Base-by-base conservation (phyloP, 2,797 vertebrate species). In the Channallabes apus region DNA sequence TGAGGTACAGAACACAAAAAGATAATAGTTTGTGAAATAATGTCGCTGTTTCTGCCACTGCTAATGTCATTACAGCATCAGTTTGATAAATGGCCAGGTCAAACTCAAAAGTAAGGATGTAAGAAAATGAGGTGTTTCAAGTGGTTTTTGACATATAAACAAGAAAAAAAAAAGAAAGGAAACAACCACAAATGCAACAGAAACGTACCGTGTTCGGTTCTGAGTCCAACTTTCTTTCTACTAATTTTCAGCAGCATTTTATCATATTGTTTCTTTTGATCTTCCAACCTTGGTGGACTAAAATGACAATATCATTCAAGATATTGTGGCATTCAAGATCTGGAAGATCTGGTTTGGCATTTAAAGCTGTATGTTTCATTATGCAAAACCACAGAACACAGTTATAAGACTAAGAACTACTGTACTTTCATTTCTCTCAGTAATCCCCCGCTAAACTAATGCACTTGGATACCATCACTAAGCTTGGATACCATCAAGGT, bases 41-140 rank as follows among this genome's bases (percentile, higher is more conserved):
- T 94, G 92, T 90, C 90, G 90, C 93, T 92, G 88, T 94, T 88
- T 61, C 46, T 85, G 88, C 54, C 56, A 85, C 6, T 90, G 72
- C 58, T 87, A 89, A 87, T 75, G 86, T 85, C 56, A 87, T 88
- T 89, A 89, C 87, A 88, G 85, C 93, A 93, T 94, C 94, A 95
- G 91, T 94, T 94, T 95, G 94, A 96, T 94, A 93, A 95, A 96
- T 95, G 91, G 85, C 87, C 46, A 72, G 92, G 93, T 94, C 94
- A 91, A 67, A 85, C 80, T 84, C 75, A 86, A 89, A 90, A 87
- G 89, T 88, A 86, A 90, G 89, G 89, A 88, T 86, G 92, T 93
- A 87, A 65, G 75, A 79, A 89, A 93, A 91, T 89, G 91, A 89
- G 17, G 17, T 58, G 75, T 29, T 12, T 56, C 35, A 76, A 51